These are phyloP conservation scores for Trachemys scripta DNA, from an alignment of 2,113 vertebrate species.

Conservation along the genomic window DNA sequence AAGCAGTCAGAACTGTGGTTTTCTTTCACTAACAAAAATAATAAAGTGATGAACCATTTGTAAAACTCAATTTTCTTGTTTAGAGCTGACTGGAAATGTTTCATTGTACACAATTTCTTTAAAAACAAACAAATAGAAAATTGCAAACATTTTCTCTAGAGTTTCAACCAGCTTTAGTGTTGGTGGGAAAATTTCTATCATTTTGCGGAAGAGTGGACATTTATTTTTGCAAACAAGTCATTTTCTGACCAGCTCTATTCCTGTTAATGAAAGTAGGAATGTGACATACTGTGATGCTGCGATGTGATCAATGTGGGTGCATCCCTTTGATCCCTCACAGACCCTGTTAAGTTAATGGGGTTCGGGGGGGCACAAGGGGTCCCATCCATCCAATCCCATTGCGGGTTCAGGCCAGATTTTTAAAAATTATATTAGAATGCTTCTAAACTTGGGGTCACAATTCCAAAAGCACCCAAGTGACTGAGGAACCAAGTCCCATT, in stretches of 20 bases:
- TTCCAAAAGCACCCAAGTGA: not conserved
- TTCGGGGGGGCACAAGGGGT: not conserved
- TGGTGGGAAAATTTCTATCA: not conserved
- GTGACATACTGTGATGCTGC: not conserved
- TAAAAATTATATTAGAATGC: not conserved
- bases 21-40: not conserved
- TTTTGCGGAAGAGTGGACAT: not conserved
- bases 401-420: not conserved
- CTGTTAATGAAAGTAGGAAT: not conserved
- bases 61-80: not conserved
- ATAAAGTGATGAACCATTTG: not conserved
- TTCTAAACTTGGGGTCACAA: not conserved
- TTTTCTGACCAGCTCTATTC: not conserved
- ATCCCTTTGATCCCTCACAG: not conserved
- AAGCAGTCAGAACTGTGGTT: not conserved
- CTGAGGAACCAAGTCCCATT: not conserved
- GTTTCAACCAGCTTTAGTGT: not conserved
- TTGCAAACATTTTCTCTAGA: not conserved
- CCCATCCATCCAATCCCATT: not conserved
- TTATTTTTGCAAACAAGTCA: not conserved
- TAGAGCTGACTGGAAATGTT: not conserved
- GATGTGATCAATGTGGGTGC: not conserved
- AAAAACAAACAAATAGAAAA: not conserved
- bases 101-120: not conserved
- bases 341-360: not conserved